These are phyloP conservation scores for Papilio polyxenes DNA, from an alignment of 1,140 invertebrate species.

Conservation along the genomic window DNA sequence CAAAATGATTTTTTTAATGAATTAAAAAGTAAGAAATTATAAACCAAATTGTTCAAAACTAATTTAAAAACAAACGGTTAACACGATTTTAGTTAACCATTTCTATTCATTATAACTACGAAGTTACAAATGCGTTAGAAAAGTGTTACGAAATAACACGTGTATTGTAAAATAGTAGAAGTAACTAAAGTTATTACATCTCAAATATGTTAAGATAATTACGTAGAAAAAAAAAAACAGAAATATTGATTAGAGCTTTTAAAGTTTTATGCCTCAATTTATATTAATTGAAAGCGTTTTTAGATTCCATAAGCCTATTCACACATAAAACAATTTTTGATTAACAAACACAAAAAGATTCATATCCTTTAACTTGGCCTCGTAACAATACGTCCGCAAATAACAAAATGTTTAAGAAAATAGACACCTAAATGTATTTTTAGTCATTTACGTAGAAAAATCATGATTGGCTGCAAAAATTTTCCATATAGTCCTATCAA, in stretches of 20 bases:
- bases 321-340: neutral
- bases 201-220: neutral
- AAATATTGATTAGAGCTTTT: neutral
- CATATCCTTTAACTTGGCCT: neutral
- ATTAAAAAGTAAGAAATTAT: no score
- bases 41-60: neutral
- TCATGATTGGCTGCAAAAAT: no score
- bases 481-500: neutral
- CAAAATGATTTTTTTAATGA: neutral
- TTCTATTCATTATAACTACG: neutral
- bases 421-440: neutral
- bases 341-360: neutral
- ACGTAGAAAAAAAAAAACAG: no score
- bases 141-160: neutral
- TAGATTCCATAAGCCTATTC: neutral
- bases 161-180: neutral
- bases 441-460: neutral
- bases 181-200: no score
- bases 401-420: neutral
- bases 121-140: neutral
- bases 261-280: no score
- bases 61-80: neutral
- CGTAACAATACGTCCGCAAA: neutral
- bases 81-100: no score
- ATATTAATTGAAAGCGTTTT: neutral